Evolutionary conservation across 2,888 invertebrate genomes (phyloP).

Genomic region (Cordilura impudica): DNA sequence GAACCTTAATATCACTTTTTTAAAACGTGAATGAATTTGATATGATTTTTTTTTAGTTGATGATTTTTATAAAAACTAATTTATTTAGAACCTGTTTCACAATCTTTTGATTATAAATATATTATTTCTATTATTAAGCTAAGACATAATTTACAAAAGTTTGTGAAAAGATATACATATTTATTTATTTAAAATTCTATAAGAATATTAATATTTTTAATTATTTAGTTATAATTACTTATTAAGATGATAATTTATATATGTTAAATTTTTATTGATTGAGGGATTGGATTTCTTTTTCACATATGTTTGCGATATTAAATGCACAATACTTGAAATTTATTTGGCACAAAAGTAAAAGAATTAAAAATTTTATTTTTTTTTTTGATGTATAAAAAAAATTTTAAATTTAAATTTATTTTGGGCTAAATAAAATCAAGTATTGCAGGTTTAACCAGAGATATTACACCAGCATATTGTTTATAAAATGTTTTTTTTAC

Average conservation of each 20-base stretch:
- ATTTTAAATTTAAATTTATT: neutral
- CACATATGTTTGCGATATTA: conserved; percentile 65
- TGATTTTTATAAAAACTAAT: no score
- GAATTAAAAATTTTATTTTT: conserved; percentile 1
- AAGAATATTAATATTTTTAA: conserved; percentile 17
- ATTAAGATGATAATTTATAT: conserved; percentile 25
- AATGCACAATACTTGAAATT: conserved; percentile 75
- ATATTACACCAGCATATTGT: conserved; percentile 78
- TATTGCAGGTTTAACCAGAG: conserved; percentile 76
- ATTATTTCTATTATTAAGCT: no score
- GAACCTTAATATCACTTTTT: no score
- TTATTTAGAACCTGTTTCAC: no score
- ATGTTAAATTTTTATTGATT: conserved; percentile 68
- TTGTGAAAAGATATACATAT: neutral
- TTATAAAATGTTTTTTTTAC: conserved; percentile 67
- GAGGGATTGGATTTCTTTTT: conserved; percentile 77
- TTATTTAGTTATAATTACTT: conserved; percentile 34
- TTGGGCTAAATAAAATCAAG: conserved; percentile 76
- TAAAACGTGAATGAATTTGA: no score
- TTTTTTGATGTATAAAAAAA: neutral
- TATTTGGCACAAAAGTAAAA: conserved; percentile 65
- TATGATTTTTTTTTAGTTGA: no score
- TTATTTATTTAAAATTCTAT: neutral
- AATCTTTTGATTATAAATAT: no score
- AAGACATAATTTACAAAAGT: neutral